Base-by-base conservation (phyloP, 2,797 vertebrate species). In the Bovichtus variegatus region DNA sequence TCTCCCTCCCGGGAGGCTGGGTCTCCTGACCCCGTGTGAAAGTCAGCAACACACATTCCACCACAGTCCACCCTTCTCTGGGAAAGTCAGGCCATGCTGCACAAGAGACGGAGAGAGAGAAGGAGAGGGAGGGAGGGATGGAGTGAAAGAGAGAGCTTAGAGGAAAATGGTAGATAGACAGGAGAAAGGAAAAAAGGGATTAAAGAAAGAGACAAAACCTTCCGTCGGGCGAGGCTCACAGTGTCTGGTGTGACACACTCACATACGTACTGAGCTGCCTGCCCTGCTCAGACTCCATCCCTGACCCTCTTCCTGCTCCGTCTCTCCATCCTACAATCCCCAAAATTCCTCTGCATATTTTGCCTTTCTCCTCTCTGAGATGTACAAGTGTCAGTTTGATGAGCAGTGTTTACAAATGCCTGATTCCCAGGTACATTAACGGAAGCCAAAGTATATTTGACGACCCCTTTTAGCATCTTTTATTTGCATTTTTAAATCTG, bases 1-100 rank as follows among this genome's bases (percentile, higher is more conserved):
- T 81, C 83, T 82, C 78, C 66, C 83, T 95, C 95, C 95, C 92
- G 80, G 92, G 93, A 91, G 89, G 95, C 94, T 94, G 94, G 95
- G 95, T 95, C 95, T 95, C 91, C 92, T 95, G 96, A 96, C 96
- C 95, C 93, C 93, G 94, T 94, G 94, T 93, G 94, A 95, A 94
- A 93, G 94, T 94, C 93, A 93, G 94, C 92, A 90, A 91, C 91
- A 92, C 90, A 92, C 95, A 96, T 97, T 97, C 96, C 96, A 96
- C 94, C 94, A 94, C 92, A 95, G 96, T 95, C 96, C 95, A 95
- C 93, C 93, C 93, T 91, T 74, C 90, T 95, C 96, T 96, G 96
- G 95, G 96, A 97, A 97, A 95, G 91, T 94, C 91, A 23, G 27
- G 77, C 76, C 67, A 85, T 86, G 89, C 90, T 84, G 75, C 75